phyloP scores from a whole-genome alignment of 2,797 vertebrate genomes.

The Luscinia luscinia region DNA sequence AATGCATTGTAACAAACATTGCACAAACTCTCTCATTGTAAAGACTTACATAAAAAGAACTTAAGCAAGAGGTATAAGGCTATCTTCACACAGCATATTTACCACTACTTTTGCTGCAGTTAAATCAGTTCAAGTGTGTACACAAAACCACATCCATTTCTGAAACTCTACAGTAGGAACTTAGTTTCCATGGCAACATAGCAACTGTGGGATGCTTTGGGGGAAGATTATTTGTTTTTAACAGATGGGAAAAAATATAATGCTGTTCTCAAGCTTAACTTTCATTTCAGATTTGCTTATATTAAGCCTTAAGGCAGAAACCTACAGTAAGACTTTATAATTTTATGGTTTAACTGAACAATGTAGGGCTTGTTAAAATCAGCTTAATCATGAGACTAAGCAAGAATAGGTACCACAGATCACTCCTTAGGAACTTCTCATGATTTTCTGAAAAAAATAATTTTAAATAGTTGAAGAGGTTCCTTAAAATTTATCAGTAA shows the following conservation, averaged over 20 bases:
- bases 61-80: neutral
- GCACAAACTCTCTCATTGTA: neutral
- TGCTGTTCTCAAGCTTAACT: neutral
- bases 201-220: neutral
- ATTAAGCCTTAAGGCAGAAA: neutral
- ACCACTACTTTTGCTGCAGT: neutral
- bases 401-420: neutral
- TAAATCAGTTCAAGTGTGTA: neutral
- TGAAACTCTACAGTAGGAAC: neutral
- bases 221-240: neutral
- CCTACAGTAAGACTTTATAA: neutral
- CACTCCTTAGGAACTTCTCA: neutral
- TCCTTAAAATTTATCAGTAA: neutral
- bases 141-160: neutral
- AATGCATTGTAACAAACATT: neutral
- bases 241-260: slow-evolving; percentile 10
- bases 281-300: slow-evolving; percentile 7
- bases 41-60: neutral
- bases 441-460: fast-evolving
- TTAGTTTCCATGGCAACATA: slow-evolving; percentile 1
- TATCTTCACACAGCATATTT: neutral
- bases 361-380: neutral
- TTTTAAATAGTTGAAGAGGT: neutral
- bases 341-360: neutral
- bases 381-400: neutral